These are phyloP conservation scores for Corythornis cristatus DNA, from an alignment of 2,113 vertebrate genomes.

Conservation along the genomic window DNA sequence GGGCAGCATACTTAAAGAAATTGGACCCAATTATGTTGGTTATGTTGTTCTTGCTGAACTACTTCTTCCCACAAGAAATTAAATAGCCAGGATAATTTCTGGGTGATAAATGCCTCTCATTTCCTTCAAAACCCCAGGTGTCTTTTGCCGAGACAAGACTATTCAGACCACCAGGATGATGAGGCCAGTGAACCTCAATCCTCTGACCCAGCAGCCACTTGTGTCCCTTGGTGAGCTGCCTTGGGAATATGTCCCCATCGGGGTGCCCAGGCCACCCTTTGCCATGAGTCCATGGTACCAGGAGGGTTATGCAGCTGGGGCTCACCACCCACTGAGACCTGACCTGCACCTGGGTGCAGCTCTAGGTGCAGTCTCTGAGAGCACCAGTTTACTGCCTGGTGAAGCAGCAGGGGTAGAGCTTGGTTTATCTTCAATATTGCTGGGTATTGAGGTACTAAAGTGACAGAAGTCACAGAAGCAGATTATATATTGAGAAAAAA, in stretches of 20 bases:
- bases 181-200: background rate
- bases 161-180: background rate
- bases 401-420: background rate
- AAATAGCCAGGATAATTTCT: background rate
- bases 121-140: background rate
- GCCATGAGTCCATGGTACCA: background rate
- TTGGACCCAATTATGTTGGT: background rate
- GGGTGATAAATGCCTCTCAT: background rate
- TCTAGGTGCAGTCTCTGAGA: background rate
- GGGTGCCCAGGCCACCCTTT: background rate
- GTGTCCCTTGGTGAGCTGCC: background rate
- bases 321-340: background rate
- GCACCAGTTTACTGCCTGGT: background rate
- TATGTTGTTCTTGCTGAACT: background rate
- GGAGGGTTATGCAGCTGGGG: background rate
- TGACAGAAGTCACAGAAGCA: background rate
- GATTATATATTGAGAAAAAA: background rate
- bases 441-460: background rate
- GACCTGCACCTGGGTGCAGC: background rate
- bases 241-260: fast-evolving
- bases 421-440: background rate
- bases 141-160: background rate
- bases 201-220: background rate
- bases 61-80: background rate
- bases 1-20: background rate